Conservation (phyloP, 2,888 invertebrate genomes). For the Drymonia ruficornis region DNA sequence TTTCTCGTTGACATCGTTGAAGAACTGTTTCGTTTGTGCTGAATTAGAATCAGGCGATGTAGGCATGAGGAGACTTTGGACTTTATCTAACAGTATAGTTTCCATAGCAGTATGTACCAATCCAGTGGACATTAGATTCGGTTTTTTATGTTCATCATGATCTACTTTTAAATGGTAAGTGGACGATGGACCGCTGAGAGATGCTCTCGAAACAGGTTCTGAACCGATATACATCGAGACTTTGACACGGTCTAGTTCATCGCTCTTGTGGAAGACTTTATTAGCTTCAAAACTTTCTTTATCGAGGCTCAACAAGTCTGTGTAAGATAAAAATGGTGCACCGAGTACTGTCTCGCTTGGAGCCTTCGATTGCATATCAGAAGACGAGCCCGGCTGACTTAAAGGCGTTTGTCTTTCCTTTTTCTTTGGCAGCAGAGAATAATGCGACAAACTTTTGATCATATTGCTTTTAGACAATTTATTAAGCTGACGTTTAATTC, state of each 20-base stretch:
- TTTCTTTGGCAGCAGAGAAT: conserved; percentile 72
- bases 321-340: conserved; percentile 79
- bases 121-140: conserved; percentile 63
- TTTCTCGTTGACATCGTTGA: conserved; percentile 70
- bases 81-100: conserved; percentile 83
- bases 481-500: conserved; percentile 69
- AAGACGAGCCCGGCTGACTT: conserved; percentile 70
- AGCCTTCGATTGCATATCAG: conserved; percentile 69
- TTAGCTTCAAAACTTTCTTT: conserved; percentile 56
- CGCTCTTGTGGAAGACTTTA: conserved; percentile 63
- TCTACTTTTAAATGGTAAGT: conserved; percentile 51
- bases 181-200: conserved; percentile 64
- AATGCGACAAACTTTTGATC: conserved; percentile 79
- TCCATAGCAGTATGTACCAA: conserved; percentile 83
- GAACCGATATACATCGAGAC: conserved; percentile 80
- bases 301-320: conserved; percentile 70
- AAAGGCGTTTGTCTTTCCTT: conserved; percentile 62
- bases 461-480: conserved; percentile 74
- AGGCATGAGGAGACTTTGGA: conserved; percentile 71
- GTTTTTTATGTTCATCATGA: conserved; percentile 55
- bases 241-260: conserved; percentile 60
- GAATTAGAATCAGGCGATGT: conserved; percentile 62
- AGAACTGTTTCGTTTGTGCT: conserved; percentile 62
- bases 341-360: conserved; percentile 82
- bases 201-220: conserved; percentile 71